Evolutionary conservation across 2,888 invertebrate species (phyloP), one percentile per base, ranked within the genome.

Genomic region (Lasioglossum marginatum): DNA sequence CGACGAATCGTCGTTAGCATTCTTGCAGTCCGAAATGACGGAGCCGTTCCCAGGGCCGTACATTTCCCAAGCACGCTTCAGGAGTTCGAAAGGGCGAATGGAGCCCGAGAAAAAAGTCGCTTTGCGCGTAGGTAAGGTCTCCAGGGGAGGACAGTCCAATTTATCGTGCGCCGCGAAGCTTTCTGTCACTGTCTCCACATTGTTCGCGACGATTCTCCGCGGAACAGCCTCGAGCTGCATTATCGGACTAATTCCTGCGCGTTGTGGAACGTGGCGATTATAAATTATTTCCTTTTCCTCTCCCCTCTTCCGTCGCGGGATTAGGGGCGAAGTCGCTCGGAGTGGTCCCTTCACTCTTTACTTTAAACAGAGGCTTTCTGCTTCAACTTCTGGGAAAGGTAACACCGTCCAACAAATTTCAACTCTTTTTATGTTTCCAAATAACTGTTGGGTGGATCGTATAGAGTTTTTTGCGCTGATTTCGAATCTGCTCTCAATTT

Each of bases 51-150:
- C 88, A 90, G 89, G 60, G 81, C 78, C 86, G 89, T 89, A 83
- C 77, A 91, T 92, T 92, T 92, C 87, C 91, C 89, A 88, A 86
- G 86, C 86, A 88, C 86, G 88, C 77, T 88, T 85, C 81, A 73
- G 60, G 83, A 79, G 70, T 72, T 76, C 48, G 14, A 70, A 6
- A 37, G 48, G 63, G 34, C 34, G 40, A 70, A 73, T 5, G 40
- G 72, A 34, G 10, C 14, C 23, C 19, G 60, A 57, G 57, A 82
- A 86, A 70, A 81, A 82, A 81, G 86, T 83, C 80, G 77, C 83
- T 81, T 85, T 68, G 76, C 83, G 45, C 77, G 79, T 79, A 87
- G 82, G 80, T 79, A 87, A 79, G 70, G 86, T 91, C 90, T 87
- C 89, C 71, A 40, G 86, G 84, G 89, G 89, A 86, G 87, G 77